These are phyloP conservation scores for Acanthaster planci DNA, from an alignment of 35 echinoderm and acorn worm species.

Conservation along the genomic window DNA sequence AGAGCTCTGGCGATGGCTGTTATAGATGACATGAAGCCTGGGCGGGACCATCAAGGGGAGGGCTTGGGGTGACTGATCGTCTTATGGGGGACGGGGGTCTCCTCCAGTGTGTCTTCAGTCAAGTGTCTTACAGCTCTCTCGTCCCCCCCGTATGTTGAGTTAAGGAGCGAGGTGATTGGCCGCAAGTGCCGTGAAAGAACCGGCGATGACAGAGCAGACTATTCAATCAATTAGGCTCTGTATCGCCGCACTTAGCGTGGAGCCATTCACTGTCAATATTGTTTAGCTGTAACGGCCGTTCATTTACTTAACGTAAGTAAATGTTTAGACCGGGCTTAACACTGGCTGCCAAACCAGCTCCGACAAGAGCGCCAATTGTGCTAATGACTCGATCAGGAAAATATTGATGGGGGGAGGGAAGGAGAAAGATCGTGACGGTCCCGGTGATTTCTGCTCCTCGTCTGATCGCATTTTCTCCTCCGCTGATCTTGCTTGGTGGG, in stretches of 20 bases:
- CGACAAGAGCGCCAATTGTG: slow-evolving; percentile 24
- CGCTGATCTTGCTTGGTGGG: not conserved
- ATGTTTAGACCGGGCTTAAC: slow-evolving; percentile 30
- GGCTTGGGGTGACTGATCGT: not conserved
- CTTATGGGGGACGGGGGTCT: not conserved
- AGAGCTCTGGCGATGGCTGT: not conserved
- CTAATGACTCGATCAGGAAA: slow-evolving; percentile 14
- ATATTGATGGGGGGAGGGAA: slow-evolving; percentile 2
- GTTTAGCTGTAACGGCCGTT: slow-evolving; percentile 28
- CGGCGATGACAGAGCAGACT: slow-evolving; percentile 12
- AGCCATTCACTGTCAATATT: slow-evolving; percentile 31
- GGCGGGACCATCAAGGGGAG: slow-evolving; percentile 17
- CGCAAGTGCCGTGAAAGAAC: slow-evolving; percentile 30
- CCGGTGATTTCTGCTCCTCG: not conserved
- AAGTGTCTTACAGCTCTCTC: not conserved
- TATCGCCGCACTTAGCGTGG: slow-evolving; percentile 19
- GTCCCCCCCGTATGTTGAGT: not conserved
- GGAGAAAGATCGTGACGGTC: not conserved
- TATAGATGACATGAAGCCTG: slow-evolving; percentile 15
- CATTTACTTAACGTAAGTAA: slow-evolving; percentile 26
- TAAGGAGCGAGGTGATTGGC: slow-evolving; percentile 27
- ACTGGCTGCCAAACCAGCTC: not conserved
- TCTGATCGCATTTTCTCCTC: not conserved
- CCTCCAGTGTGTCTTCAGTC: slow-evolving; percentile 15
- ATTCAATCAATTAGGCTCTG: slow-evolving; percentile 24